Conservation (phyloP, 2,797 vertebrate species). For the Anisognathus igniventris region DNA sequence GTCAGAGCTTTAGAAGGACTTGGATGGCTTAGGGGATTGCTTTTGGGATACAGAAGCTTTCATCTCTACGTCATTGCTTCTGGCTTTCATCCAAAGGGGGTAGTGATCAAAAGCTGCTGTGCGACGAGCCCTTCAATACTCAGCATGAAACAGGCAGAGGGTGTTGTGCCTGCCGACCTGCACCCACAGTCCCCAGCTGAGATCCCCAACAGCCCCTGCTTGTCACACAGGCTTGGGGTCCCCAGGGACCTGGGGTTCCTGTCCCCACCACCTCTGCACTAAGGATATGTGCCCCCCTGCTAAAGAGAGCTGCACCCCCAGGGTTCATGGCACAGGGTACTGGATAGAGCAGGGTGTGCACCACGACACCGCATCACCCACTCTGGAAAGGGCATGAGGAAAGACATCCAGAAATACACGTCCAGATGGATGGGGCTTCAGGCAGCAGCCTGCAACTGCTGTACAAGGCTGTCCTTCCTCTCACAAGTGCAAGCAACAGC, state of each 20-base stretch:
- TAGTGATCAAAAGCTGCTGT: background rate
- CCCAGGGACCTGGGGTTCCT: too few relatives aligned
- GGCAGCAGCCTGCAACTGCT: background rate
- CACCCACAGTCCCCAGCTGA: background rate
- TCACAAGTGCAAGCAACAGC: background rate
- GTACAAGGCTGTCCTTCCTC: background rate
- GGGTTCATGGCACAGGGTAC: background rate
- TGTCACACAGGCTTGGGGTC: background rate
- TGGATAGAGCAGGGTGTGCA: background rate
- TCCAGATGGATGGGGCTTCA: background rate
- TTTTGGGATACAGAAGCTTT: constrained; percentile 66
- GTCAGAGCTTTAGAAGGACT: constrained; percentile 57
- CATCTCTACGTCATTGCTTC: constrained; percentile 57
- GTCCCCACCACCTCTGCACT: background rate
- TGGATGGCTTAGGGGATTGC: constrained; percentile 58
- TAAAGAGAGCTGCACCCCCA: background rate
- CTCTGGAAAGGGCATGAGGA: background rate
- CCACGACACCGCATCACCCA: rapidly evolving
- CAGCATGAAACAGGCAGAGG: rapidly evolving
- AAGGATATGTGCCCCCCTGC: background rate
- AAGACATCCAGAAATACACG: background rate
- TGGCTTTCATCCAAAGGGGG: background rate
- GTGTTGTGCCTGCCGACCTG: rapidly evolving
- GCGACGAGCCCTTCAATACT: background rate
- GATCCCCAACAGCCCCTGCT: rapidly evolving